Percentiles rank a stretch among this genome's conserved stretches.
Evolutionary conservation across 2,888 invertebrate genomes (phyloP).

Genomic region (Lasioglossum morio): DNA sequence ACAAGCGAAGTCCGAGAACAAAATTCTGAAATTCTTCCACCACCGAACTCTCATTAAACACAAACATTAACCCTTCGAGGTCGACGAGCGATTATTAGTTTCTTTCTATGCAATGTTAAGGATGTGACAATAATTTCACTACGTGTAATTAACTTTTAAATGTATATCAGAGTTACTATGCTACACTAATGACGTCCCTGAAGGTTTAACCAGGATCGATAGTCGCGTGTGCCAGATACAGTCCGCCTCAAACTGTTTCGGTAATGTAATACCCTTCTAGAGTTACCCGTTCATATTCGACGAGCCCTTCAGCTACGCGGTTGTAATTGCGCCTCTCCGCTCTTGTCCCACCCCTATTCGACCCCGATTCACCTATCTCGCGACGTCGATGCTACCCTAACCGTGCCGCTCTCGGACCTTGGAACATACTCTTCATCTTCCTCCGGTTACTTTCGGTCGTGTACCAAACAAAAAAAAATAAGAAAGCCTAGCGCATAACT

Average conservation of each 20-base stretch:
- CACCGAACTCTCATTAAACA: not conserved
- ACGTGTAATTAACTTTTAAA: not conserved
- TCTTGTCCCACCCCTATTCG: constrained; percentile 24
- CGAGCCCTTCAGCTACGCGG: constrained; percentile 76
- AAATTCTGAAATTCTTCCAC: constrained; percentile 3
- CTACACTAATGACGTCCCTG: not conserved
- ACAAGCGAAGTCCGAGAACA: not conserved
- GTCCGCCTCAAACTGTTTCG: constrained; percentile 75
- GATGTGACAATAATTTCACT: not conserved
- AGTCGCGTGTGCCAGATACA: constrained; percentile 37
- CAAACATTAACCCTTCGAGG: too few species aligned
- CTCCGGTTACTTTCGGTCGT: not conserved
- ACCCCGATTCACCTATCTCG: constrained; percentile 29
- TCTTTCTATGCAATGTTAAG: not conserved
- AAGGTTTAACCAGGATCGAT: constrained; percentile 43
- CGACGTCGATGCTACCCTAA: not conserved
- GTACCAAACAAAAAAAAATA: not conserved
- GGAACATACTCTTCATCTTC: not conserved
- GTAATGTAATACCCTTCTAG: constrained; percentile 81
- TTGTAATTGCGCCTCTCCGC: constrained; percentile 73
- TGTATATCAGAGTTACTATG: not conserved
- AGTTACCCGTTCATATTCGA: constrained; percentile 76
- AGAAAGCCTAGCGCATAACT: not conserved
- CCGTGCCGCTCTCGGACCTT: not conserved
- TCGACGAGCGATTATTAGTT: not conserved